Percentiles rank a stretch among this genome's conserved stretches.
Conservation (phyloP, 2,888 invertebrate genomes). For the Drosophila meridionalis region DNA sequence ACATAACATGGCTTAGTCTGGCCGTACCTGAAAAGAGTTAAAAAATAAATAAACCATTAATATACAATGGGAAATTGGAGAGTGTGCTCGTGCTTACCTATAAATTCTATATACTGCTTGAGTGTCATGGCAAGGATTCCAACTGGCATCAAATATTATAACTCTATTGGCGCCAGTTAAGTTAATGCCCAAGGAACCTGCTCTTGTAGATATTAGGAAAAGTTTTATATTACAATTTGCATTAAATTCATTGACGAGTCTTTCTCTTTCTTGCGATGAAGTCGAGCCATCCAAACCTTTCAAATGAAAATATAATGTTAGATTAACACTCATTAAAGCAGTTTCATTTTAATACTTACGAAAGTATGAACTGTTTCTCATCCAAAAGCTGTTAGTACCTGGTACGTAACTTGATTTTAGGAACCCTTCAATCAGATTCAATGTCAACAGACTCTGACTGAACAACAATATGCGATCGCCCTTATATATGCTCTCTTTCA, state of each 20-base stretch:
- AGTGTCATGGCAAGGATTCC: conserved; percentile 99
- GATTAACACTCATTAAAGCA: background rate
- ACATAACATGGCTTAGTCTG: conserved; percentile 97
- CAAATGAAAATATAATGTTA: background rate
- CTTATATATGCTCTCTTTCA: conserved; percentile 93
- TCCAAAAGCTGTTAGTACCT: conserved; percentile 91
- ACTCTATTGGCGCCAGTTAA: conserved; percentile 98
- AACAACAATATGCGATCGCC: conserved; percentile 97
- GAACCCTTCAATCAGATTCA: conserved; percentile 97
- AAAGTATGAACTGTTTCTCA: conserved; percentile 94
- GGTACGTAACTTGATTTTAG: conserved; percentile 90
- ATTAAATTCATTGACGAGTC: conserved; percentile 98
- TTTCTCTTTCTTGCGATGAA: conserved; percentile 96
- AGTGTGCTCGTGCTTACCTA: conserved; percentile 82
- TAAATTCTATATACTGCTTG: conserved; percentile 99
- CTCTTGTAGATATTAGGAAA: conserved; percentile 98
- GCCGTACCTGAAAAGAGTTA: conserved; percentile 88
- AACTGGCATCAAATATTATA: conserved; percentile 98
- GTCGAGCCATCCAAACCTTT: conserved; percentile 97
- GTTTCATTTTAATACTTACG: conserved; percentile 87
- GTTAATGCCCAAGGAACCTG: conserved; percentile 98
- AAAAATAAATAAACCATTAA: background rate
- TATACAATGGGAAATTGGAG: background rate
- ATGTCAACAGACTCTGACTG: conserved; percentile 97
- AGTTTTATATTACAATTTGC: conserved; percentile 93